Evolutionary conservation across 1,140 invertebrate genomes (phyloP).

Genomic region (Eriosoma lanigerum): DNA sequence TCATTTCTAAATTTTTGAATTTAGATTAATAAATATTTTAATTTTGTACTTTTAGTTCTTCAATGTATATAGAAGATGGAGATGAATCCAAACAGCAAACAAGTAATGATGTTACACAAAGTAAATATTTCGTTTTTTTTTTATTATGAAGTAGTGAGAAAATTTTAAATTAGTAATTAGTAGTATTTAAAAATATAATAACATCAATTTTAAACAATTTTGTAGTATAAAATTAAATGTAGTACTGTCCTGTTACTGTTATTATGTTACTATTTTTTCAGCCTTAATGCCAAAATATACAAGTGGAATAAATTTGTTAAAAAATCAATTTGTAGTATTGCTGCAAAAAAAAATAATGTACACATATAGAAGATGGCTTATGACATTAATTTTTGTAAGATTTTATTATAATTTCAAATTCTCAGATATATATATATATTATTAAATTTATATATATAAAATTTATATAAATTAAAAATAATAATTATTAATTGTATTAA

Average conservation of each 20-base stretch:
- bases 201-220: too few relatives aligned
- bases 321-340: conserved; percentile 54
- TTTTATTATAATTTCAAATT: not conserved
- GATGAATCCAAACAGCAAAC: not conserved
- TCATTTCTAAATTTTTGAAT: not conserved
- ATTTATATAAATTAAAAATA: too few relatives aligned
- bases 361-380: conserved; percentile 42
- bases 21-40: not conserved
- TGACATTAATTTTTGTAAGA: conserved; percentile 51
- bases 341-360: conserved; percentile 53
- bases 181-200: too few relatives aligned
- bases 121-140: conserved; percentile 5
- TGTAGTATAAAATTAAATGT: not conserved
- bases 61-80: conserved; percentile 53
- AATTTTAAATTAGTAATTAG: too few relatives aligned
- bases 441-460: too few relatives aligned
- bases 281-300: conserved; percentile 49
- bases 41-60: conserved; percentile 21
- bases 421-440: too few relatives aligned
- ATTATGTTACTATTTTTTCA: conserved; percentile 25
- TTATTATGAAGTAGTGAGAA: not conserved
- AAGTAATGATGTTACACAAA: conserved; percentile 30
- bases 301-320: conserved; percentile 51
- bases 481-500: not conserved
- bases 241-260: not conserved